Conservation (phyloP, 2,888 invertebrate genomes). For the Philereme vetulata region DNA sequence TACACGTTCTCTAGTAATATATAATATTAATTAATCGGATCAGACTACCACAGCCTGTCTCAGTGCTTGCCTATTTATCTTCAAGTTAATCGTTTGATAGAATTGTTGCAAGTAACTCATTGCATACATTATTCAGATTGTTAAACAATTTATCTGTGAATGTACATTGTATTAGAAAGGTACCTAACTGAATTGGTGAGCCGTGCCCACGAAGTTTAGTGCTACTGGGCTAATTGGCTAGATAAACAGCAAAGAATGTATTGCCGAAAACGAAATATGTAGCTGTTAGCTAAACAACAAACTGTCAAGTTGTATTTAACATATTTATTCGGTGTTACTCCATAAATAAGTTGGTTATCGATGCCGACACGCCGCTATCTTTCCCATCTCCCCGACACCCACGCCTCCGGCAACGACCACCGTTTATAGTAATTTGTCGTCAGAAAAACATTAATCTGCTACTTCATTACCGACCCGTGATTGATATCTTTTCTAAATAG, state of each 20-base stretch:
- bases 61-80: constrained; percentile 34
- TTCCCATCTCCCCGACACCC: constrained; percentile 62
- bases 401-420: constrained; percentile 59
- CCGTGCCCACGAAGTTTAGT: constrained; percentile 34
- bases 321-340: constrained; percentile 47
- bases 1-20: constrained; percentile 29
- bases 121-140: constrained; percentile 32
- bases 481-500: constrained; percentile 44
- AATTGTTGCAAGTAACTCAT: constrained; percentile 32
- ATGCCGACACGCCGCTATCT: constrained; percentile 62
- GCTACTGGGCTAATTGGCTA: constrained; percentile 33
- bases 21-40: constrained; percentile 43
- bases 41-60: constrained; percentile 31
- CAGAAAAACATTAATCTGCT: constrained; percentile 53
- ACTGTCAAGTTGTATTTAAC: constrained; percentile 38
- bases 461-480: constrained; percentile 49
- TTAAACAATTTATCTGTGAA: constrained; percentile 33
- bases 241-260: constrained; percentile 35
- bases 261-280: constrained; percentile 19
- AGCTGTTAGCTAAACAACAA: constrained; percentile 27
- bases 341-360: constrained; percentile 65
- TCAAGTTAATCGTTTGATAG: constrained; percentile 34
- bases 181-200: constrained; percentile 37
- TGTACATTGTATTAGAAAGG: constrained; percentile 31
- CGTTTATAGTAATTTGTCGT: constrained; percentile 67